Base-by-base conservation (phyloP, 2,888 invertebrate genomes). In the Hydrotaea diabolus region DNA sequence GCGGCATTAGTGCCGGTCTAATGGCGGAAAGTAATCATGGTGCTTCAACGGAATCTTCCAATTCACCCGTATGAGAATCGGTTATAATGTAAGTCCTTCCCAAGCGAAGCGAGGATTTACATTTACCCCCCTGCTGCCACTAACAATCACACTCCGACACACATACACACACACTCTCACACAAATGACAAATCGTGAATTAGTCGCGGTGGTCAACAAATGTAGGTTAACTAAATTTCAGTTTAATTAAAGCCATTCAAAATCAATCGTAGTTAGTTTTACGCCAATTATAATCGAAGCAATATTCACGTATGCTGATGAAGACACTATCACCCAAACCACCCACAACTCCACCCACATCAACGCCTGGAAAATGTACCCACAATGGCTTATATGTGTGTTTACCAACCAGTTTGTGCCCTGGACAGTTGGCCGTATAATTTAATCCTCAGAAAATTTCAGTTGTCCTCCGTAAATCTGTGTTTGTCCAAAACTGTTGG, bases 1-100 rank as follows among this genome's bases (percentile, higher is more conserved):
- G 82, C 31, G 77, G 87, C 17, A 66, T 77, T 0, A 79, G 82
- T 66, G 84, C 66, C 23, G 77, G 83, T 66, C 59, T 80, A 23
- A 76, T 82, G 21, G 79, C 85, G 21, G 81, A 85, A 80, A 59
- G 69, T 80, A 85, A 36, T 77, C 82, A 80, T 64, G 82, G 74
- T 74, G 88, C 88, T 69, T 91, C 91, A 53, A 85, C 82, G 15
- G 89, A 86, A n/a, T 87, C 89, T 13, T 90, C 90, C 4, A 88
- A 89, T 62, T 91, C 91, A 26, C 92, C 91, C 21, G 89, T 90
- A 88, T 91, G 89, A 90, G 88, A 89, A 89, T 89, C 89, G 87
- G 84, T 89, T 87, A 89, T 89, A 78, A 88, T 88, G 88, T 88
- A 88, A 87, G 86, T 74, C 80, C 76, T 4, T 66, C 36, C 19